Conservation (phyloP, 1,140 invertebrate species). For the Akabosia matsudoensis region DNA sequence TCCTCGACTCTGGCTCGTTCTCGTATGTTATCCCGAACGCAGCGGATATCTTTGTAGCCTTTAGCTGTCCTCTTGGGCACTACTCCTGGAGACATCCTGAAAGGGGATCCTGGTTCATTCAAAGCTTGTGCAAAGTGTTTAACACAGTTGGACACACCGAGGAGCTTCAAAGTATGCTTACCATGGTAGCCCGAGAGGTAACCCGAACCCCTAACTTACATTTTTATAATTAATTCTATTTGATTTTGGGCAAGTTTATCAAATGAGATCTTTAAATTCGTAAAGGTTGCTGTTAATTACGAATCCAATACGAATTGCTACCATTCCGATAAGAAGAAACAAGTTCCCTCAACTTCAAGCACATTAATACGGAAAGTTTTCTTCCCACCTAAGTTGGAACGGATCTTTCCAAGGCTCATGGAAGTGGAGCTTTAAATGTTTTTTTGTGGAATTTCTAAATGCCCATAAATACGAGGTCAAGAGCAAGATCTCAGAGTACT, state of each 20-base stretch:
- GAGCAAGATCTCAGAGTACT: too few species aligned
- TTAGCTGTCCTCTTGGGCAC: constrained; percentile 84
- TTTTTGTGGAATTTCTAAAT: too few species aligned
- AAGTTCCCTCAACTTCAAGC: constrained; percentile 65
- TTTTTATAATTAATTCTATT: too few species aligned
- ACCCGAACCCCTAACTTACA: too few species aligned
- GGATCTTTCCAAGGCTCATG: too few species aligned
- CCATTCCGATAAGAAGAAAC: constrained; percentile 61
- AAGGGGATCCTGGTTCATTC: constrained; percentile 69
- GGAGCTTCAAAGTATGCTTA: constrained; percentile 64
- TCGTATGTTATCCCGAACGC: constrained; percentile 81
- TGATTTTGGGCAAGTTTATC: too few species aligned
- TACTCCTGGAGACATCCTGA: constrained; percentile 66
- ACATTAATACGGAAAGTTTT: constrained; percentile 65
- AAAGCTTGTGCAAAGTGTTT: constrained; percentile 61
- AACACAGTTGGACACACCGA: constrained; percentile 52
- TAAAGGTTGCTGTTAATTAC: constrained; percentile 64
- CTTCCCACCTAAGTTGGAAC: constrained; percentile 53
- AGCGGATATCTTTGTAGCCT: constrained; percentile 90
- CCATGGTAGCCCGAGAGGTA: constrained; percentile 60
- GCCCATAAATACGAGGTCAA: too few species aligned
- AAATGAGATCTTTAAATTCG: too few species aligned
- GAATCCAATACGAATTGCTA: constrained; percentile 56
- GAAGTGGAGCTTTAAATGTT: too few species aligned
- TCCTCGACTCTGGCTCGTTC: constrained; percentile 46